Percentiles rank a stretch among this genome's conserved stretches.
Evolutionary conservation across 92 coral and sea anemone species (phyloP).

Genomic region (Parazoanthus atlanticus): DNA sequence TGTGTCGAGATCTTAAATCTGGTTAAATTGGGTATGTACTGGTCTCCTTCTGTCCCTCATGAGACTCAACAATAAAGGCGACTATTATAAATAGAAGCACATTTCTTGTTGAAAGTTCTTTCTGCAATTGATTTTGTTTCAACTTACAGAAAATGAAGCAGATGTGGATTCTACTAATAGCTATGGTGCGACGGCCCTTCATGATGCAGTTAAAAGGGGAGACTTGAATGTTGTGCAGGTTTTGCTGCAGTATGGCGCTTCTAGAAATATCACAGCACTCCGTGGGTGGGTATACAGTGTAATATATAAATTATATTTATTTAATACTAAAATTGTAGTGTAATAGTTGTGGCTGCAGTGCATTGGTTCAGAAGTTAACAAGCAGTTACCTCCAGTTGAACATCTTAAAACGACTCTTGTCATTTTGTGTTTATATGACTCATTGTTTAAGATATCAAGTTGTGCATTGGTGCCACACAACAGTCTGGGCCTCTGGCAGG

Average conservation of each 20-base stretch:
- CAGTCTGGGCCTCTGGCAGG: too few species aligned
- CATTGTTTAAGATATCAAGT: too few species aligned
- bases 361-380: too few species aligned
- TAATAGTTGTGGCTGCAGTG: too few species aligned
- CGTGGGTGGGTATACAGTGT: conserved; percentile 67
- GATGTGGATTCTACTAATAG: conserved; percentile 71
- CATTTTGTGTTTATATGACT: too few species aligned
- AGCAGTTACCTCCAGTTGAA: too few species aligned
- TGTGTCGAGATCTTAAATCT: too few species aligned
- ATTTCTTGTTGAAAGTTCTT: not conserved
- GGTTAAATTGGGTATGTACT: too few species aligned
- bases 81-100: not conserved
- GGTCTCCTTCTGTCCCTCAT: not conserved
- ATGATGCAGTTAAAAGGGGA: conserved; percentile 92
- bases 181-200: conserved; percentile 83
- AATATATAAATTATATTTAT: not conserved
- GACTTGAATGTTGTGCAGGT: conserved; percentile 66
- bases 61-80: too few species aligned
- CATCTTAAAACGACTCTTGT: too few species aligned
- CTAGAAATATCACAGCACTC: conserved; percentile 63
- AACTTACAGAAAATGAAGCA: conserved; percentile 71
- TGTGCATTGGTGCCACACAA: too few species aligned
- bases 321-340: not conserved
- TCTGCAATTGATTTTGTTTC: not conserved
- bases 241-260: conserved; percentile 80